Evolutionary conservation across 2,113 vertebrate genomes (phyloP).

Genomic region (Upupa epops): DNA sequence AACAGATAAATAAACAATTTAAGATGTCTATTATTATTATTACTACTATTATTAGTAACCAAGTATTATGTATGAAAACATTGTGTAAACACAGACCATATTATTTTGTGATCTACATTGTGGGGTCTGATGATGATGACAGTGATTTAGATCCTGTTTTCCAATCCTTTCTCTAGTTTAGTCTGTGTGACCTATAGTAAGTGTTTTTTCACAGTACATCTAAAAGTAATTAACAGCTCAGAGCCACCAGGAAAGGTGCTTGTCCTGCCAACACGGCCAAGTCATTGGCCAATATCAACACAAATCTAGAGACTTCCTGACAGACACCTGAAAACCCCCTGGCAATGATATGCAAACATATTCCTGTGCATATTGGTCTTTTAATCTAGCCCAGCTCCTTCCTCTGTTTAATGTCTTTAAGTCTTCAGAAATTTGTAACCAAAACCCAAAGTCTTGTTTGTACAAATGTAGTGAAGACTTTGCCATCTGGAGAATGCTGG

Average conservation of each 20-base stretch:
- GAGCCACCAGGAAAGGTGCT: not conserved
- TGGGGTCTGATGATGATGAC: not conserved
- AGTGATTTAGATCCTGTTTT: not conserved
- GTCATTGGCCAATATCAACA: not conserved
- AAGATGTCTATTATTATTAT: not conserved
- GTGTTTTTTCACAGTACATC: not conserved
- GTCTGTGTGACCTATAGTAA: not conserved
- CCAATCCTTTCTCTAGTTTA: not conserved
- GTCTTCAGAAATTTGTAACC: not conserved
- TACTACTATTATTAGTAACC: not conserved
- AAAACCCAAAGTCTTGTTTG: slow-evolving; percentile 5
- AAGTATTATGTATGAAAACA: not conserved
- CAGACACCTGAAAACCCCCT: not conserved
- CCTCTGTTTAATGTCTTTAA: not conserved
- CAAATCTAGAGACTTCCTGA: not conserved
- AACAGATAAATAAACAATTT: not conserved
- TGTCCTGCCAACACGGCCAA: not conserved
- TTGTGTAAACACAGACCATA: not conserved
- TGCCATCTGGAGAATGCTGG: slow-evolving; percentile 1
- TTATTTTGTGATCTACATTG: not conserved
- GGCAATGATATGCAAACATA: not conserved
- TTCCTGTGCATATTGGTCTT: not conserved
- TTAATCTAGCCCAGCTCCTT: not conserved
- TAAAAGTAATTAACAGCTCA: not conserved
- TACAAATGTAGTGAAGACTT: slow-evolving; percentile 20